Percentiles rank a stretch among this genome's conserved stretches.
These are phyloP conservation scores for Plectropomus leopardus DNA, from an alignment of 2,113 vertebrate species.

Conservation along the genomic window DNA sequence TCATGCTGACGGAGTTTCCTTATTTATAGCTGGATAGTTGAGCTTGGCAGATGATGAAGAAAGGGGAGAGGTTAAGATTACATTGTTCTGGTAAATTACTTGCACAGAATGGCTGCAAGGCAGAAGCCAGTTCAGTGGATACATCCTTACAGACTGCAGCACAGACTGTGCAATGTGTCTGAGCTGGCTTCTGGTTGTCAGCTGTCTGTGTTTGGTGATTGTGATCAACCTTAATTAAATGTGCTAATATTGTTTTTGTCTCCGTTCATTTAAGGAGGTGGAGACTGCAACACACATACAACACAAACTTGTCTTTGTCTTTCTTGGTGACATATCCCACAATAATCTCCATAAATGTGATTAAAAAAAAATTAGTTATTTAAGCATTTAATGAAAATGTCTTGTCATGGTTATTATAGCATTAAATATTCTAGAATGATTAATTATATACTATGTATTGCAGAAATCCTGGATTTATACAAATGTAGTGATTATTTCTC, in stretches of 20 bases:
- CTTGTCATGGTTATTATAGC: background rate
- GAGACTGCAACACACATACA: constrained; percentile 22
- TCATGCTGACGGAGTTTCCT: constrained; percentile 39
- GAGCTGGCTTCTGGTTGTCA: constrained; percentile 50
- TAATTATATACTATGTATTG: background rate
- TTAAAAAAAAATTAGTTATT: background rate
- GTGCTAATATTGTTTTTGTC: constrained; percentile 65
- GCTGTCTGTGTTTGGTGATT: constrained; percentile 60
- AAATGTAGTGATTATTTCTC: background rate
- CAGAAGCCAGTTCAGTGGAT: constrained; percentile 61
- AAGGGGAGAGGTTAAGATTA: constrained; percentile 80
- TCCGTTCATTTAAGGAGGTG: constrained; percentile 50
- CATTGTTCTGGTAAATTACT: constrained; percentile 84
- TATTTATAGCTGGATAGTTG: constrained; percentile 64
- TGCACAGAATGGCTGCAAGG: constrained; percentile 72
- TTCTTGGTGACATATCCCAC: constrained; percentile 4
- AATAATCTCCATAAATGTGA: background rate
- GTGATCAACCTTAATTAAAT: constrained; percentile 73
- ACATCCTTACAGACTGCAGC: constrained; percentile 58
- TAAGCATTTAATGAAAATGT: background rate
- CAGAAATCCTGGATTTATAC: background rate
- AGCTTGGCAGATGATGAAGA: constrained; percentile 72
- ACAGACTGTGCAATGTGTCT: constrained; percentile 35
- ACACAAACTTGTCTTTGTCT: background rate
- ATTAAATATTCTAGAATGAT: no score